phyloP scores from a whole-genome alignment of 2,888 invertebrate genomes.

The Dioctria rufipes region DNA sequence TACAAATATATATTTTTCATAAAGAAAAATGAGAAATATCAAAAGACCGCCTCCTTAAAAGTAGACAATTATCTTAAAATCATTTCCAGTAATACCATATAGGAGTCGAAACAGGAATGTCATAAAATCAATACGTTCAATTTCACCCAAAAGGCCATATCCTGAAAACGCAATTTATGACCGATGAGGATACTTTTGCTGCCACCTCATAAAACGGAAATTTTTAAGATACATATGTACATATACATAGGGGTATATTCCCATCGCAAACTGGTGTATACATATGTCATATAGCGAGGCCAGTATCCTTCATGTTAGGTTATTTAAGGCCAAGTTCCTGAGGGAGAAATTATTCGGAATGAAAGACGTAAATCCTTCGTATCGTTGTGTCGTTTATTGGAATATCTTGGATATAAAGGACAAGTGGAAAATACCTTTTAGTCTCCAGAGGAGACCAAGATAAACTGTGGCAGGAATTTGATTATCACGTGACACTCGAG shows the following conservation, averaged over 20 bases:
- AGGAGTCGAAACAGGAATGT: neutral
- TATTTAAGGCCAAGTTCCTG: conserved; percentile 42
- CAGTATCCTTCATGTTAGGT: conserved; percentile 16
- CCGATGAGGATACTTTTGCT: conserved; percentile 34
- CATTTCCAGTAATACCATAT: neutral
- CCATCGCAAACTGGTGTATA: too few species aligned
- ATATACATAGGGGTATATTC: conserved; percentile 10
- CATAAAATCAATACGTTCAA: conserved; percentile 50
- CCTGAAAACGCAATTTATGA: conserved; percentile 28
- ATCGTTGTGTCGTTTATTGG: conserved; percentile 46
- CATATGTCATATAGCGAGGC: neutral
- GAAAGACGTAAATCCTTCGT: conserved; percentile 49
- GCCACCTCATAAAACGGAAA: conserved; percentile 51
- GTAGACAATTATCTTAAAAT: neutral
- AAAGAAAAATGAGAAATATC: too few species aligned
- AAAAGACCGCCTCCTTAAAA: neutral
- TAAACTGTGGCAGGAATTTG: conserved; percentile 46
- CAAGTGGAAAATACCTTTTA: conserved; percentile 34
- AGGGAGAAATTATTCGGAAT: conserved; percentile 50
- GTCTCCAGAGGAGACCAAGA: conserved; percentile 33
- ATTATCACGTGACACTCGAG: conserved; percentile 32
- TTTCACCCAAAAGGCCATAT: conserved; percentile 32
- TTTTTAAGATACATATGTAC: conserved; percentile 45
- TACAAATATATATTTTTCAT: neutral
- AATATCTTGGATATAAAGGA: conserved; percentile 40